Evolutionary conservation across 2,888 invertebrate species (phyloP).

Genomic region (Megaustenia siamemsis): DNA sequence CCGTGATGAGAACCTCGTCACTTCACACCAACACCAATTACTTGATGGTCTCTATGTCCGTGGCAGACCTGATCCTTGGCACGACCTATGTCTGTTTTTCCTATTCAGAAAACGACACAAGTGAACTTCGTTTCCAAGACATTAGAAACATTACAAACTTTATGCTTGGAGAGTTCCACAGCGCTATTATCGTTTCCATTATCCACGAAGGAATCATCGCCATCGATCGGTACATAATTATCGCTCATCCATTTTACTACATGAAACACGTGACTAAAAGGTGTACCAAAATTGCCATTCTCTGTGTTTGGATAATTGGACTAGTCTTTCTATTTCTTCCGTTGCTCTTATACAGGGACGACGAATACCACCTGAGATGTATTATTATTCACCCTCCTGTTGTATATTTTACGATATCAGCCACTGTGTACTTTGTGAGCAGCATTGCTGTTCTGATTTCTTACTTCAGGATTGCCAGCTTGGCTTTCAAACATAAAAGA

Average conservation of each 20-base stretch:
- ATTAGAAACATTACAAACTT: no score
- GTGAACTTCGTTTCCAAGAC: no score
- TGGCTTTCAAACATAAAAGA: constrained; percentile 12
- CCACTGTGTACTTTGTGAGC: background rate
- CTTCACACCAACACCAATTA: no score
- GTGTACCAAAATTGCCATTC: background rate
- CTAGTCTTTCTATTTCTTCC: background rate
- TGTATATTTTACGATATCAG: no score
- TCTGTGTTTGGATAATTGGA: background rate
- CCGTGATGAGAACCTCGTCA: no score
- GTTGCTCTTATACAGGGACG: background rate
- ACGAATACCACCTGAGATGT: background rate
- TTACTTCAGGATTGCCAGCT: constrained; percentile 8
- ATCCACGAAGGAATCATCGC: constrained; percentile 17
- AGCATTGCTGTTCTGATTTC: background rate
- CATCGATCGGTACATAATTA: constrained; percentile 23
- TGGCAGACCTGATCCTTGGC: no score
- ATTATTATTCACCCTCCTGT: background rate
- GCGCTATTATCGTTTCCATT: background rate
- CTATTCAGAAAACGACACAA: no score
- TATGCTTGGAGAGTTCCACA: background rate
- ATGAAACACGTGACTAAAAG: background rate
- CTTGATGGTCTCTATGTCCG: no score
- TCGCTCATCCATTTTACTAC: constrained; percentile 16
- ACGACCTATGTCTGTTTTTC: no score